These are phyloP conservation scores for Anarhynchus alexandrinus DNA, from an alignment of 2,113 vertebrate genomes.

Conservation along the genomic window DNA sequence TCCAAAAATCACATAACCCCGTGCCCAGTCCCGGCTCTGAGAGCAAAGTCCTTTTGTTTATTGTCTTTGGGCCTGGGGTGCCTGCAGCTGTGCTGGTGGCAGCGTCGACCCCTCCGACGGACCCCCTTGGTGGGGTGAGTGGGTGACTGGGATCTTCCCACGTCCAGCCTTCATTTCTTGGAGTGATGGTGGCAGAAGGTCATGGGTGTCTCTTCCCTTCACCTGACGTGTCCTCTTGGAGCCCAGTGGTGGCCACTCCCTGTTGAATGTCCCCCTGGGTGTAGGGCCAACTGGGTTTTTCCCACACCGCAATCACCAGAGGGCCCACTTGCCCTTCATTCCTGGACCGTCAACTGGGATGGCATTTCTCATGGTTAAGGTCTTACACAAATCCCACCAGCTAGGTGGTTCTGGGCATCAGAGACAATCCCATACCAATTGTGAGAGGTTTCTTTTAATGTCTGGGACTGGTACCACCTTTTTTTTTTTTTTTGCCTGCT, in stretches of 20 bases:
- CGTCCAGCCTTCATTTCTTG: neutral
- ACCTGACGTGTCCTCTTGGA: neutral
- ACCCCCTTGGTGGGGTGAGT: neutral
- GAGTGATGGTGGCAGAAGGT: neutral
- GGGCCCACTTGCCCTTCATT: neutral
- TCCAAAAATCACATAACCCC: constrained; percentile 66
- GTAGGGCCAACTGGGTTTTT: neutral
- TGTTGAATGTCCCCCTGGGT: neutral
- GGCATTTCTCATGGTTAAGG: neutral
- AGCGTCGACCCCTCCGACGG: neutral
- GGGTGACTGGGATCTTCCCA: neutral
- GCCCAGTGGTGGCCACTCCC: neutral
- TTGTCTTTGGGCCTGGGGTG: constrained; percentile 52
- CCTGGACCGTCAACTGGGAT: neutral
- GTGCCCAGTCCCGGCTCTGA: neutral
- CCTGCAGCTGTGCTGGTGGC: constrained; percentile 57
- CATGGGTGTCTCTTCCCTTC: neutral
- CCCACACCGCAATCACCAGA: neutral
- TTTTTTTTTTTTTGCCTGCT: no score
- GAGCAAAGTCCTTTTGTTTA: constrained; percentile 45
- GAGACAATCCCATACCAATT: neutral
- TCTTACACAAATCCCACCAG: neutral
- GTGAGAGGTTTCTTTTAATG: neutral
- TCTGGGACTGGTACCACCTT: neutral
- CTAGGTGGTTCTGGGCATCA: neutral